phyloP scores from a whole-genome alignment of 2,113 vertebrate species.

The Epinephelus fuscoguttatus region DNA sequence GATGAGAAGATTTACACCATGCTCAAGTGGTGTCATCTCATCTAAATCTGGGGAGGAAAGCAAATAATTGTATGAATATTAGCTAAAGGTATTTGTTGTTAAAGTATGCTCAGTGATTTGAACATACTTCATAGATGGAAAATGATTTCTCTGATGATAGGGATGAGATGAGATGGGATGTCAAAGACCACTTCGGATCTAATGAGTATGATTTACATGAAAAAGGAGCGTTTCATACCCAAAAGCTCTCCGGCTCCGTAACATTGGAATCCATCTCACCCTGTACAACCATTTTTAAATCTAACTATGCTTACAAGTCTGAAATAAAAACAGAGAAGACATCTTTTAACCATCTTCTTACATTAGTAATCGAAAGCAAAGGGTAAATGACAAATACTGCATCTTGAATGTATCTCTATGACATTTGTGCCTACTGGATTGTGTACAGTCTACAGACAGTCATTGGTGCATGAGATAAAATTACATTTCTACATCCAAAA shows the following conservation, averaged over 20 bases:
- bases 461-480: not conserved
- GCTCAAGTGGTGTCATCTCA: not conserved
- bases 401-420: not conserved
- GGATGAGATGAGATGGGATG: slow-evolving; percentile 52
- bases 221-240: slow-evolving; percentile 62
- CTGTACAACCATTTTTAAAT: slow-evolving; percentile 53
- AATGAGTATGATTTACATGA: not conserved
- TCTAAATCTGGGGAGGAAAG: not conserved
- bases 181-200: not conserved
- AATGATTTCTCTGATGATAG: slow-evolving; percentile 29
- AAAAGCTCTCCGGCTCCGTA: slow-evolving; percentile 59
- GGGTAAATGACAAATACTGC: not conserved
- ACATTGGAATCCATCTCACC: slow-evolving; percentile 70
- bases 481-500: not conserved
- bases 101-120: slow-evolving; percentile 37
- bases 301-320: slow-evolving; percentile 60
- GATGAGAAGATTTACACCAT: not conserved
- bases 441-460: not conserved
- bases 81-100: not conserved
- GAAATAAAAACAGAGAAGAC: slow-evolving; percentile 61
- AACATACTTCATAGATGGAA: slow-evolving; percentile 34
- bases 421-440: not conserved
- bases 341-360: slow-evolving; percentile 19
- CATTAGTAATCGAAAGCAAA: not conserved
- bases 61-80: not conserved